These are phyloP conservation scores for Phodopus roborovskii DNA, from an alignment of 2,113 vertebrate species.

Conservation along the genomic window DNA sequence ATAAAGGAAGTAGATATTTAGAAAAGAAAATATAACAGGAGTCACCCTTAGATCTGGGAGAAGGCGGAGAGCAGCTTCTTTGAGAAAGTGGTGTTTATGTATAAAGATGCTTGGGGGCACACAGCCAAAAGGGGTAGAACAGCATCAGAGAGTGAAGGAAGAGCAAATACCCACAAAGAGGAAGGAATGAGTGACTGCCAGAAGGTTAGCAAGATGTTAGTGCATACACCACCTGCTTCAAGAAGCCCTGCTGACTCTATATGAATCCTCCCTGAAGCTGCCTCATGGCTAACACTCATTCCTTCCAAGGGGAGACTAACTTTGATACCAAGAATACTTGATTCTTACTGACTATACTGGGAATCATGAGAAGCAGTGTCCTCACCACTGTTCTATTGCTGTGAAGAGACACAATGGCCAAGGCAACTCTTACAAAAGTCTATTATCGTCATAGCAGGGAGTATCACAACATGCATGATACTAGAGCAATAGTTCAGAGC, in stretches of 20 bases:
- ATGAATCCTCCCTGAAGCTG: neutral
- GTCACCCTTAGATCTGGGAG: neutral
- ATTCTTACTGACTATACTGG: conserved; percentile 17
- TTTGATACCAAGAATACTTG: neutral
- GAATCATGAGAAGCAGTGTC: neutral
- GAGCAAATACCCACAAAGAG: too few relatives aligned
- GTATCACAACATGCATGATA: neutral
- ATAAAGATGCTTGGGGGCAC: neutral
- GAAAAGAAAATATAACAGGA: neutral
- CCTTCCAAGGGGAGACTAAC: neutral
- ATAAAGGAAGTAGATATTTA: neutral
- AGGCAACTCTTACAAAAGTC: neutral
- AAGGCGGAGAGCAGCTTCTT: neutral
- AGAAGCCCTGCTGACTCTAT: neutral
- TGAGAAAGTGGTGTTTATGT: neutral
- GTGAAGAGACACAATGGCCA: neutral
- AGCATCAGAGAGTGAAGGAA: neutral
- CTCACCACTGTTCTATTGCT: too few relatives aligned
- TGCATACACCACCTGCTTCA: neutral
- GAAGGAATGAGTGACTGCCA: neutral
- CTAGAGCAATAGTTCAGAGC: neutral
- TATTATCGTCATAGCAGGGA: neutral
- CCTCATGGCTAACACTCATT: too few relatives aligned
- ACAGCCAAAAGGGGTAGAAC: neutral
- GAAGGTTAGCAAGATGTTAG: neutral